These are phyloP conservation scores for Myotis pilosus DNA, from an alignment of 2,797 vertebrate species.

Conservation along the genomic window DNA sequence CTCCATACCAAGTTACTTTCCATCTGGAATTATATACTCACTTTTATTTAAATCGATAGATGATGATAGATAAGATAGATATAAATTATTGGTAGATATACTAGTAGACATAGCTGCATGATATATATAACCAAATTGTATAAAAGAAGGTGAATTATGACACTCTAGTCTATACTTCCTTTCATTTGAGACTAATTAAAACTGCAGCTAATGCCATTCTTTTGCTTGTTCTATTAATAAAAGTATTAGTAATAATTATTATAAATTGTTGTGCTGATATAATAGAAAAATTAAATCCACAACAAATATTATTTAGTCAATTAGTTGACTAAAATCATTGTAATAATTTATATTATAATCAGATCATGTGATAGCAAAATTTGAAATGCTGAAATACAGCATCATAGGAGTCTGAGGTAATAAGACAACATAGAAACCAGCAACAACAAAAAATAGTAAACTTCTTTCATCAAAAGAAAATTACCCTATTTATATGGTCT, in stretches of 20 bases:
- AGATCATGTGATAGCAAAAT: neutral
- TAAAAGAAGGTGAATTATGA: neutral
- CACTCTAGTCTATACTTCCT: neutral
- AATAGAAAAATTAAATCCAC: neutral
- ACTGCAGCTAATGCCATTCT: neutral
- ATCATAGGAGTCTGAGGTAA: neutral
- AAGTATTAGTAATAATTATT: neutral
- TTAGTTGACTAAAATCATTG: neutral
- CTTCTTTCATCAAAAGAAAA: conserved; percentile 17
- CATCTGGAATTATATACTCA: neutral
- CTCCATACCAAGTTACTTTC: neutral
- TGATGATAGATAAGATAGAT: neutral
- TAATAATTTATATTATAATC: neutral
- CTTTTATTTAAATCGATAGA: neutral
- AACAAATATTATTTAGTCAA: neutral
- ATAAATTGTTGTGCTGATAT: neutral
- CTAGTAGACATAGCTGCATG: neutral
- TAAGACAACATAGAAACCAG: neutral
- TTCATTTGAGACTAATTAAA: conserved; percentile 21
- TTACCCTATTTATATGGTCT: neutral
- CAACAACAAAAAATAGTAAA: neutral
- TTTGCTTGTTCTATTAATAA: neutral
- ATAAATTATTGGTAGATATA: neutral
- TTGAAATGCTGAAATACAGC: neutral
- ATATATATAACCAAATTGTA: neutral